Base-by-base conservation (phyloP, 2,113 vertebrate species). In the Melanotaenia duboulayi region DNA sequence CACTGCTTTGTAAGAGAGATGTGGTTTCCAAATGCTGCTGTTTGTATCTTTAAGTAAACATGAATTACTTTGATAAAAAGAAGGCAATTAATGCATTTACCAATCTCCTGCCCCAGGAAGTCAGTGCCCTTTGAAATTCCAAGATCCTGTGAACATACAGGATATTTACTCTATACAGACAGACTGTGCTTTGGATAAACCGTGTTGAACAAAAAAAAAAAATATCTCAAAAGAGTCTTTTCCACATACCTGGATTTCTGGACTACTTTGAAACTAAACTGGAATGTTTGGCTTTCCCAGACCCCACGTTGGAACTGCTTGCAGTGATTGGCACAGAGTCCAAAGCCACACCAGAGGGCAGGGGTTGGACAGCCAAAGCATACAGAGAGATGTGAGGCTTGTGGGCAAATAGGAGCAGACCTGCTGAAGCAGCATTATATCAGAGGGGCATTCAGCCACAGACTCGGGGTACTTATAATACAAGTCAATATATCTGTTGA, bases 91-190 rank as follows among this genome's bases (percentile, higher is more conserved):
- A 81, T 70, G 65, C 42, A 65, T 65, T 76, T 71, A 67, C 56
- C 69, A 50, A 65, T 80, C 76, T 72, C 61, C 69, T 74, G 66
- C 65, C 72, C 66, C 78, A 74, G 81, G 85, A 92, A 90, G 73
- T 58, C 58, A 19, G 61, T 8, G 49, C 35, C 9, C 81, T 93
- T 94, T 93, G 82, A 92, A 89, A 85, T 64, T 60, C 63, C 64
- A 65, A 56, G 77, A 75, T 87, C 78, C 71, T 60, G 60, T 65
- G 62, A 87, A 81, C 74, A 76, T 84, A 77, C 83, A 84, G 88
- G 67, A 87, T 92, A 89, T 93, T 91, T 91, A 89, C 87, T 82
- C 83, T 81, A 40, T 76, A 77, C 78, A 82, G 80, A 85, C 87
- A 87, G 82, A 76, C 79, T 71, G 80, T 73, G 76, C 80, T 92